These are phyloP conservation scores for Drosophila formosana DNA, from an alignment of 2,888 invertebrate genomes.

Conservation along the genomic window DNA sequence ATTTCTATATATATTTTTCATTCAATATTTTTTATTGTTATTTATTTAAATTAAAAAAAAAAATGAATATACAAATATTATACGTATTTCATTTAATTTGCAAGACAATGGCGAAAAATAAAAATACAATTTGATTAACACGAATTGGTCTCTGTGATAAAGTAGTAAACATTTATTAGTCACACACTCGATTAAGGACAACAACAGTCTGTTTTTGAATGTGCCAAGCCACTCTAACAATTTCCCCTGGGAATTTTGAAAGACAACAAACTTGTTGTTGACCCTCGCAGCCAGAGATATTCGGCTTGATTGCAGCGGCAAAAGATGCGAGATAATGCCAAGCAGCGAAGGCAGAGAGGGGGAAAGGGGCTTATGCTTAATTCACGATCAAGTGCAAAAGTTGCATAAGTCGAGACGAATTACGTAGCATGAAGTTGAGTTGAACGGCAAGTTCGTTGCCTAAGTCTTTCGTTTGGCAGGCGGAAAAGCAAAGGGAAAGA, in stretches of 20 bases:
- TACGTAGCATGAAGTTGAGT: conserved; percentile 22
- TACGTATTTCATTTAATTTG: no score
- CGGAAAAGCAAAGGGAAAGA: conserved; percentile 17
- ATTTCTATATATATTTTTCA: no score
- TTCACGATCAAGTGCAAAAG: conserved; percentile 31
- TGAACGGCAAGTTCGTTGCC: conserved; percentile 68
- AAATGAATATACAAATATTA: no score
- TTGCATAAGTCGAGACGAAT: conserved; percentile 8
- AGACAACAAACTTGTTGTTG: not conserved
- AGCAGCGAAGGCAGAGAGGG: not conserved
- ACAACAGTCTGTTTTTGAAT: not conserved
- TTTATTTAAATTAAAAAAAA: no score
- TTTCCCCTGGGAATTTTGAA: conserved; percentile 1
- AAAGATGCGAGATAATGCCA: not conserved
- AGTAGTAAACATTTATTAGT: no score
- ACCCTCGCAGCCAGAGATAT: not conserved
- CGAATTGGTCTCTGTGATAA: not conserved
- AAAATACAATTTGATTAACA: no score
- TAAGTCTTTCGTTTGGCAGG: conserved; percentile 64
- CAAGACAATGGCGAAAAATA: no score
- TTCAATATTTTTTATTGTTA: no score
- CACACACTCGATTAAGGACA: not conserved
- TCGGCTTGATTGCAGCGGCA: not conserved
- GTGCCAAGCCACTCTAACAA: not conserved
- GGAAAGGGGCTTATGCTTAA: not conserved